Base-by-base conservation (phyloP, 2,888 invertebrate species). In the Dendrolimus houi region DNA sequence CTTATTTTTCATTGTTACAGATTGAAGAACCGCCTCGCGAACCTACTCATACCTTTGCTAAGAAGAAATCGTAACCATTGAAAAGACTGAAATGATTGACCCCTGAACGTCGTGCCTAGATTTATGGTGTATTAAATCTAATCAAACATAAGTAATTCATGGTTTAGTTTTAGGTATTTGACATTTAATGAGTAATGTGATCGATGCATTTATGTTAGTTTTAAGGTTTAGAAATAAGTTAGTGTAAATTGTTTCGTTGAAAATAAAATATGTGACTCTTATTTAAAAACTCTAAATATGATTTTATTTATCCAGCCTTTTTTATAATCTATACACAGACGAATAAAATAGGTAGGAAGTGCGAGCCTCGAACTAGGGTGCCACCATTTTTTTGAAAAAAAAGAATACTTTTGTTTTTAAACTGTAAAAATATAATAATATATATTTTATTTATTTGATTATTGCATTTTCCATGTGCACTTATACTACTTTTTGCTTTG, bases 41-140 rank as follows among this genome's bases (percentile, higher is more conserved):
- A 83, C 66, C 77, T 93, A 56, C 77, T 93, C 64, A 72, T 89
- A 60, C 92, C 93, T 1, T 76, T 93, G 12, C 72, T 93, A 57
- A 79, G 84, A 61, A 83, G 79, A 68, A 80, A 81, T 54, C 83
- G 86, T 58, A 85, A 87, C 62, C 87, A 88, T 59, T 83, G 29
- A 67, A 72, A 54, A 40, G 52, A 58, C 40, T 57, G 52, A 59
- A 56, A 52, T 47, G 0, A 59, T 57, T 57, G 56, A 63, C 59
- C 60, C 59, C 62, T 57, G 59, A 67, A 53, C 57, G 59, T 62
- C 53, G 53, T 56, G 29, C 59, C 54, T 52, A 59, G 14, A 47
- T 57, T 57, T 17, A 55, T 64, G 55, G 52, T 53, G 14, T n/a
- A 54, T 9, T 55, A 57, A 60, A 59, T 59, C 40, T 60, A 47